A percentile compares a stretch with the other conserved stretches of the same genome.
Evolutionary conservation across 2,113 vertebrate genomes (phyloP).

Genomic region (Pterocles burchelli): DNA sequence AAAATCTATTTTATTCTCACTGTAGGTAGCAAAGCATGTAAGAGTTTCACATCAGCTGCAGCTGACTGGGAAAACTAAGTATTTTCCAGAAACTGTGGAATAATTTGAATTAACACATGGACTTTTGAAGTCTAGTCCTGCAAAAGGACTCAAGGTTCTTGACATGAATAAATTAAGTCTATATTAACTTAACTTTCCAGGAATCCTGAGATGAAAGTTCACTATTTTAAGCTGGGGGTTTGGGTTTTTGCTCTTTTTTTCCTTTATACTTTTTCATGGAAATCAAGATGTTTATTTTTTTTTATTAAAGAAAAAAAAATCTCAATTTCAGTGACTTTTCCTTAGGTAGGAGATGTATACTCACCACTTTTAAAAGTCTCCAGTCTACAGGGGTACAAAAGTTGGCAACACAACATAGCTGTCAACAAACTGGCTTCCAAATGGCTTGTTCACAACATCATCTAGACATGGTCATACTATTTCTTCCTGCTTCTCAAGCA

Average conservation of each 20-base stretch:
- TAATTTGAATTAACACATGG: not conserved
- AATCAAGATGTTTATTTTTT: not conserved
- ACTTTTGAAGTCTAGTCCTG: not conserved
- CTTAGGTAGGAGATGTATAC: not conserved
- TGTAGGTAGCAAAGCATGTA: not conserved
- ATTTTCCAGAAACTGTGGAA: constrained; percentile 2
- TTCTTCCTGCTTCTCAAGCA: not conserved
- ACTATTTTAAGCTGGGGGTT: not conserved
- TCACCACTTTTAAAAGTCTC: not conserved
- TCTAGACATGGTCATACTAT: not conserved
- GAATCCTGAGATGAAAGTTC: not conserved
- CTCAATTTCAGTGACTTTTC: not conserved
- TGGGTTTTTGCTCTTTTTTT: accelerated
- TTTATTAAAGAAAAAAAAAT: not conserved
- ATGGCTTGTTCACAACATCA: not conserved
- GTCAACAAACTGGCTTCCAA: not conserved
- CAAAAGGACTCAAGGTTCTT: not conserved
- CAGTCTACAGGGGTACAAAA: not conserved
- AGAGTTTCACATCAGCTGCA: not conserved
- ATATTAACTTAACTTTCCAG: not conserved
- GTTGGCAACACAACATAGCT: accelerated
- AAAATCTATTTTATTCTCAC: not conserved
- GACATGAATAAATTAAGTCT: not conserved
- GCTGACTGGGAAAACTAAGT: not conserved
- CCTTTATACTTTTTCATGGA: not conserved